Evolutionary conservation across 2,113 vertebrate species (phyloP), one percentile per base, ranked within the genome.

Genomic region (Chrysochloris asiatica): DNA sequence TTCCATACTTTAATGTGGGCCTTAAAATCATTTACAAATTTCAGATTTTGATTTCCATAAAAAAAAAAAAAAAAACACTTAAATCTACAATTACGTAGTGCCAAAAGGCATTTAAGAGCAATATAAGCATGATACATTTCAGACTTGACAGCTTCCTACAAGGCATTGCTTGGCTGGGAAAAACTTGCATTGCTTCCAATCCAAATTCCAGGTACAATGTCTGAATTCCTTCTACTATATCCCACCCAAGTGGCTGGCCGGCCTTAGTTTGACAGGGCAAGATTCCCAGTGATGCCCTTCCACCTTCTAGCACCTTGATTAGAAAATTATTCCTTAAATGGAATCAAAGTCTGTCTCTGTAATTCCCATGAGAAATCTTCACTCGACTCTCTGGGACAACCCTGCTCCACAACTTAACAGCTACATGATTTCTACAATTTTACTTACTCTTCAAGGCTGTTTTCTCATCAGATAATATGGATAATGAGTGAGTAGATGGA

Each of bases 1-100:
- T 94, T 82, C 71, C 86, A 89, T 90, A 92, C 81, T 90, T 96
- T 79, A 92, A 93, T 94, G 86, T 86, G 63, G 78, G 87, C 92
- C 73, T 92, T 92, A 93, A 84, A 50, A 22, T 83, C 56, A 61
- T 56, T 56, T 16, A 87, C n/a, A n/a, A n/a, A n/a, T 89, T 94
- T 94, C 52, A 80, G 69, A 83, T 91, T 87, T 89, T 95, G 91
- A 83, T 92, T 90, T 95, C 92, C 36, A 90, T 48, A 50, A 86
- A 75, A 91, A 91, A 38, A 36, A 90, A 47, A 50, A 86, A 75
- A 91, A 91, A 38, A 36, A 93, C 67, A 90, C 30, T 75, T 61
- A 88, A 28, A 36, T 84, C 36, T 73, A 30, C 26, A 85, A 75
- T 94, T 52, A 41, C 1, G 33, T 61, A 21, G 72, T 38, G 13